Percentiles rank a stretch among this genome's conserved stretches.
Evolutionary conservation across 1,140 invertebrate genomes (phyloP).

Genomic region (Paralvinella palmiformis): DNA sequence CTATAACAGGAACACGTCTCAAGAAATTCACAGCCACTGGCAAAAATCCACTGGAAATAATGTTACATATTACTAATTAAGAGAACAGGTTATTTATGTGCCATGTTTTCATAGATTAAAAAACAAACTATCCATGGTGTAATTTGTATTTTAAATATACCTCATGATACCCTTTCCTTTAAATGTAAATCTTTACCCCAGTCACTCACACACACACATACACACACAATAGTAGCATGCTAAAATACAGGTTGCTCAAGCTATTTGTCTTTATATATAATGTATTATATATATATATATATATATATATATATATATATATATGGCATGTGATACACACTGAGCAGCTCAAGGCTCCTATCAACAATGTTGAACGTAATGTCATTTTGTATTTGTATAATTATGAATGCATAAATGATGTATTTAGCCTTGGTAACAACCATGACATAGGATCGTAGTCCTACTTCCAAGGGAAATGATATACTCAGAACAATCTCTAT

Average conservation of each 20-base stretch:
- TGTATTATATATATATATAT: too few species aligned
- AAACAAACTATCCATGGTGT: not conserved
- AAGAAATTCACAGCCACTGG: slow-evolving; percentile 63
- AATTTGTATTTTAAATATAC: not conserved
- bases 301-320: too few species aligned
- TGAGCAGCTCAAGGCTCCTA: too few species aligned
- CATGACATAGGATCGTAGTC: not conserved
- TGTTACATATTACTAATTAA: slow-evolving; percentile 6
- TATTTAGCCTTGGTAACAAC: not conserved
- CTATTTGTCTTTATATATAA: too few species aligned
- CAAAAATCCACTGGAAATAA: slow-evolving; percentile 59
- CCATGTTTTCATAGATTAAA: not conserved
- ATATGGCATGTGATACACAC: too few species aligned
- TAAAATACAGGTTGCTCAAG: too few species aligned
- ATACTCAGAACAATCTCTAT: not conserved
- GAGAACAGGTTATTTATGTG: not conserved
- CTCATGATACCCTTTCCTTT: not conserved
- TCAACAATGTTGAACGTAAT: not conserved
- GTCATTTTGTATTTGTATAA: not conserved
- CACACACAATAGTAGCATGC: too few species aligned
- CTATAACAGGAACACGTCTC: slow-evolving; percentile 59
- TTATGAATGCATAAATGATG: not conserved
- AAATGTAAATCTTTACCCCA: not conserved
- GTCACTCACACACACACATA: too few species aligned
- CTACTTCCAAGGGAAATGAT: too few species aligned